These are phyloP conservation scores for Drosophila mercatorum DNA, from an alignment of 2,888 invertebrate genomes.

Conservation along the genomic window DNA sequence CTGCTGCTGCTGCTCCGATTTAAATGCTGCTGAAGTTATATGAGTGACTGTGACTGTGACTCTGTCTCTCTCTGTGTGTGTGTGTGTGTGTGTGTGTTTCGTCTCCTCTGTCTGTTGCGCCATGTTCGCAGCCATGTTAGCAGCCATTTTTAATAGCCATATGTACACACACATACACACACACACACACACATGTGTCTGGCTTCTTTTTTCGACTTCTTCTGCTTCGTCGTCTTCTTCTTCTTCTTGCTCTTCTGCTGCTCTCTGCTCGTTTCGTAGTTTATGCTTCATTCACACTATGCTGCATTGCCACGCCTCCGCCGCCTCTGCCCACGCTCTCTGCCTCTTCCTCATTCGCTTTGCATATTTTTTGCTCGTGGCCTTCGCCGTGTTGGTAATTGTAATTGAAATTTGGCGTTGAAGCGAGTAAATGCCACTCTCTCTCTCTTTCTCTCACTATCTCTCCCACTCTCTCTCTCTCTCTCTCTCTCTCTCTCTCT, in stretches of 20 bases:
- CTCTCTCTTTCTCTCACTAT: constrained; percentile 6
- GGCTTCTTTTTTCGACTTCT: constrained; percentile 24
- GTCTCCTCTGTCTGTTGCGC: constrained; percentile 67
- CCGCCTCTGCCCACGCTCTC: neutral
- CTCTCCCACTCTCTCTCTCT: constrained; percentile 9
- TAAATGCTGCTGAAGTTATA: constrained; percentile 63
- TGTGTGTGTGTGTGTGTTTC: constrained; percentile 29
- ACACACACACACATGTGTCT: constrained; percentile 10
- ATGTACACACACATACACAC: constrained; percentile 28
- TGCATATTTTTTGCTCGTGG: constrained; percentile 19
- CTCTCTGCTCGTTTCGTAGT: constrained; percentile 27
- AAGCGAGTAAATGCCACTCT: constrained; percentile 71
- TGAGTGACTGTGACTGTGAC: too few species aligned
- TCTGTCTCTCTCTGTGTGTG: neutral
- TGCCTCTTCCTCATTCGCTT: neutral
- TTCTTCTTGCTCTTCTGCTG: neutral
- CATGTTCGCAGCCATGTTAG: constrained; percentile 72
- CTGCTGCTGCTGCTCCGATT: constrained; percentile 71
- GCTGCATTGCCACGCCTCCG: constrained; percentile 53
- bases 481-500: constrained; percentile 9
- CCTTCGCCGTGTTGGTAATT: constrained; percentile 65
- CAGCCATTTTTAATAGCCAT: constrained; percentile 80
- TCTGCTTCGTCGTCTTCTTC: constrained; percentile 10
- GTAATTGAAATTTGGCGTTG: constrained; percentile 82
- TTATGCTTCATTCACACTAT: constrained; percentile 57